Percentiles rank a stretch among this genome's conserved stretches.
phyloP scores from a whole-genome alignment of 2,888 invertebrate species.

The Eupithecia insigniata region DNA sequence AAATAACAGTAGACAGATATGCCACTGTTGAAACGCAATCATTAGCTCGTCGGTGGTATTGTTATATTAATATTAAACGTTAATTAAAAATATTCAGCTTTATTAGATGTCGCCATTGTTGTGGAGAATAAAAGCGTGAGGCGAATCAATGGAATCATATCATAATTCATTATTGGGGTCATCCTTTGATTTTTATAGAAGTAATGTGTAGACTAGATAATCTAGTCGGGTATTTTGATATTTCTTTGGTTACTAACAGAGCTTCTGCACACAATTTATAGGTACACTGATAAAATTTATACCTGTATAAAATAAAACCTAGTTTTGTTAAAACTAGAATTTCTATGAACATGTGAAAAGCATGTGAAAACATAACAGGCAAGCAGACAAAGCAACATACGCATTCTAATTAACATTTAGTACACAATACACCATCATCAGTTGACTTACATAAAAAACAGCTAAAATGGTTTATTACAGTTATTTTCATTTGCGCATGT shows the following conservation, averaged over 20 bases:
- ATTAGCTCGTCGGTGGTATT: slow-evolving; percentile 45
- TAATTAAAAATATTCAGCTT: slow-evolving; percentile 47
- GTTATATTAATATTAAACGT: slow-evolving; percentile 45
- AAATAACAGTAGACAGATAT: slow-evolving; percentile 19
- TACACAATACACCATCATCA: too few relatives aligned
- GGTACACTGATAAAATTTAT: neutral
- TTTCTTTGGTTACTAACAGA: neutral
- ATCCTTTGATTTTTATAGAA: neutral
- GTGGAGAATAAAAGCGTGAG: slow-evolving; percentile 24
- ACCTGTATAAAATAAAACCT: too few relatives aligned
- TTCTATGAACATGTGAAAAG: neutral
- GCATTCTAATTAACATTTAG: too few relatives aligned
- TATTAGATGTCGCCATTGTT: slow-evolving; percentile 45
- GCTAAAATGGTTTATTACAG: too few relatives aligned
- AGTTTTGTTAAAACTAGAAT: neutral
- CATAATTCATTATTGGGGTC: slow-evolving; percentile 21
- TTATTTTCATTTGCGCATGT: too few relatives aligned
- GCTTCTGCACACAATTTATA: neutral
- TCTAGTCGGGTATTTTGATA: neutral
- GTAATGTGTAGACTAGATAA: neutral
- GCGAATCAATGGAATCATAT: slow-evolving; percentile 27
- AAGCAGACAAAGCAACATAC: neutral
- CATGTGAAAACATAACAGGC: neutral
- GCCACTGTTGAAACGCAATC: slow-evolving; percentile 43
- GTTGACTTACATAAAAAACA: too few relatives aligned